Base-by-base conservation (phyloP, 2,888 invertebrate genomes). In the Argyra leucocephala region DNA sequence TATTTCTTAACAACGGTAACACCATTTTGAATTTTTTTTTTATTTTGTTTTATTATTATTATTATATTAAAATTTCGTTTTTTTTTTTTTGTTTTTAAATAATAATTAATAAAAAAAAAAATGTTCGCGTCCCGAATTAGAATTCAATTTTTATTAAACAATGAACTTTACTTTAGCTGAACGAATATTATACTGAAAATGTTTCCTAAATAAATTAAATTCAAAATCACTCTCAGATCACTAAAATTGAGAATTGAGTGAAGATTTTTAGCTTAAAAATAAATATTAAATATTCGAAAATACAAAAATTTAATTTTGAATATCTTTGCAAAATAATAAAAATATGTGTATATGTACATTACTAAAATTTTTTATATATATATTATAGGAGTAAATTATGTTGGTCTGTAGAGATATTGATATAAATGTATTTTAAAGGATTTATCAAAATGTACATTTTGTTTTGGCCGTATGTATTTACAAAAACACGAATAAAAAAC, bases 241-340 rank as follows among this genome's bases (percentile, higher is more conserved):
- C 37, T 37, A 37, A 37, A 37, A 37, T 37, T 37, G 37, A 37
- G 37, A 37, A 37, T 37, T 37, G 37, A 37, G 37, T 37, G 12
- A 37, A 37, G 12, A 9, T 37, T 15, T 37, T 15, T 9, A 37
- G 12, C 37, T 15, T 37, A 37, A 48, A 48, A 48, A 18, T 18
- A 15, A 48, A 18, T 18, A 48, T 18, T 5, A 48, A 48, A 48
- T 18, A 48, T 5, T 3, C 1, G 2, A 48, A 48, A 48, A 48
- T 48, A 48, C 18, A 48, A 18, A 48, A 48, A 48, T 48, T 48
- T 48, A 48, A 48, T 48, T 48, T 48, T 48, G 48, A 48, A 48
- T 48, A 48, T 48, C 18, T 48, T 48, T 18, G 48, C 48, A 15
- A 48, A 48, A n/a, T n/a, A n/a, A n/a, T n/a, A n/a, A n/a, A n/a